Percentiles rank a stretch among this genome's conserved stretches.
Conservation (phyloP, 1,140 invertebrate genomes). For the Ips nitidus region DNA sequence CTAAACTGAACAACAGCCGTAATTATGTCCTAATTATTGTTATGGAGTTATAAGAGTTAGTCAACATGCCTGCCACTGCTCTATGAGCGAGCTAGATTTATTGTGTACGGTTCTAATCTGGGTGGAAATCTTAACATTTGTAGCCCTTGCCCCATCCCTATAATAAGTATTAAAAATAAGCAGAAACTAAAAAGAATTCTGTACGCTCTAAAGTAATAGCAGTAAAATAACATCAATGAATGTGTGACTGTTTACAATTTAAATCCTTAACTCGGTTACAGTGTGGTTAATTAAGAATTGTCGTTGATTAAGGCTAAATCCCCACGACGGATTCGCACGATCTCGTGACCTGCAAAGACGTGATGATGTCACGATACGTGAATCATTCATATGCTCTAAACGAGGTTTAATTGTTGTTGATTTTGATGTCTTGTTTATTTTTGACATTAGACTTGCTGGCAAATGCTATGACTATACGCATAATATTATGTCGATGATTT, state of each 20-base stretch:
- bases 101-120: conserved; percentile 19
- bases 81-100: conserved; percentile 21
- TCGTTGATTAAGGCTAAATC: conserved; percentile 1
- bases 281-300: conserved; percentile 11
- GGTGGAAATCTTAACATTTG: conserved; percentile 21
- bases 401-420: not conserved
- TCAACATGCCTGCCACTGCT: conserved; percentile 31
- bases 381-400: conserved; percentile 4
- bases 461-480: too few relatives aligned
- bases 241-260: conserved; percentile 22
- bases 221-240: conserved; percentile 14
- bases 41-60: conserved; percentile 29
- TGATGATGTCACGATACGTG: conserved; percentile 18
- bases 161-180: not conserved
- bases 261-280: conserved; percentile 18
- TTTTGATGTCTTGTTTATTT: too few relatives aligned
- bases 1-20: conserved; percentile 15
- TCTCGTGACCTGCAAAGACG: conserved; percentile 14
- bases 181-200: not conserved
- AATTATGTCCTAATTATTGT: conserved; percentile 38
- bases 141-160: not conserved
- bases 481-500: too few relatives aligned
- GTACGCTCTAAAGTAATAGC: not conserved
- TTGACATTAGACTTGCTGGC: too few relatives aligned
- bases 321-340: conserved; percentile 24